Evolutionary conservation across 2,888 invertebrate species (phyloP).

Genomic region (Danaus chrysippus): DNA sequence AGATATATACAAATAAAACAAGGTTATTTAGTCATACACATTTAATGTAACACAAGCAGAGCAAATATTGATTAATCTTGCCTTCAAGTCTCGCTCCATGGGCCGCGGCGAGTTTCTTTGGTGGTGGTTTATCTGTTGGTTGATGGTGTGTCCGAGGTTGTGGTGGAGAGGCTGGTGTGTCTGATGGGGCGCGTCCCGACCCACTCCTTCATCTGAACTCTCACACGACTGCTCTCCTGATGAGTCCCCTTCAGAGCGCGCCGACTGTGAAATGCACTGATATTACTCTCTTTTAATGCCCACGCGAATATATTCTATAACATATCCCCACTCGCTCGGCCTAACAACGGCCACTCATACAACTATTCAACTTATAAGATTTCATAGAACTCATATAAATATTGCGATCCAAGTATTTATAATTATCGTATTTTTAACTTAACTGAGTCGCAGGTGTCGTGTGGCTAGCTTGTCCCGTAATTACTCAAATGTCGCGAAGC

Average conservation of each 20-base stretch:
- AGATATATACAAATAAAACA: neutral
- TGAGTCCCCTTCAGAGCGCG: slow-evolving; percentile 70
- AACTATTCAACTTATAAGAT: slow-evolving; percentile 1
- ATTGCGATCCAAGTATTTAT: slow-evolving; percentile 19
- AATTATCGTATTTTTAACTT: slow-evolving; percentile 29
- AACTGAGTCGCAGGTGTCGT: slow-evolving; percentile 44
- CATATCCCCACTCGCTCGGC: neutral
- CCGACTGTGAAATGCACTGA: slow-evolving; percentile 51
- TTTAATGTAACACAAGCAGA: neutral
- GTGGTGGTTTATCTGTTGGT: slow-evolving; percentile 51
- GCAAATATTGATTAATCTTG: slow-evolving; percentile 33
- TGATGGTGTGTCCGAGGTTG: slow-evolving; percentile 49
- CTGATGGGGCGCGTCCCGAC: slow-evolving; percentile 57
- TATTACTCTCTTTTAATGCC: neutral
- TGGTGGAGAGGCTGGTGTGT: slow-evolving; percentile 42
- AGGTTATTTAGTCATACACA: neutral
- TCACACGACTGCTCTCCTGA: slow-evolving; percentile 73
- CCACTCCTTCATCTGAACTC: slow-evolving; percentile 73
- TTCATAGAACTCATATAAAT: slow-evolving; percentile 4
- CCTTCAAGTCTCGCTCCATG: slow-evolving; percentile 64
- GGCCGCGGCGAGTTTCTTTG: slow-evolving; percentile 67
- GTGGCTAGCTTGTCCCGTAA: slow-evolving; percentile 41
- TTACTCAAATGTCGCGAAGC: slow-evolving; percentile 61
- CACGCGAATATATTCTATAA: neutral
- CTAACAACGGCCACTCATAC: neutral